Evolutionary conservation across 2,113 vertebrate species (phyloP).

Genomic region (Motacilla tschutschensis): DNA sequence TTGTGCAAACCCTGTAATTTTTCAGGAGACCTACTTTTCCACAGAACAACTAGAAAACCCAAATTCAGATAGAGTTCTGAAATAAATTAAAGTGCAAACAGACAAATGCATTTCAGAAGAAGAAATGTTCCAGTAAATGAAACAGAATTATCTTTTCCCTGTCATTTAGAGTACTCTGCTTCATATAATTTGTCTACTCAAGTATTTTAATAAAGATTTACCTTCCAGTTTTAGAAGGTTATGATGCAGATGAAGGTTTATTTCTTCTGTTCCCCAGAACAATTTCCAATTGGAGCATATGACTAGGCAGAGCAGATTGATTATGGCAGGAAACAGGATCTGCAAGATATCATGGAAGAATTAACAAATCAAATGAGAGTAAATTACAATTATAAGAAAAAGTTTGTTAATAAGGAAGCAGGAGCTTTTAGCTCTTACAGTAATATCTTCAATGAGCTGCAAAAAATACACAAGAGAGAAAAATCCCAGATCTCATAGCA

Average conservation of each 20-base stretch:
- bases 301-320: not conserved
- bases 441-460: not conserved
- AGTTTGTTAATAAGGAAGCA: slow-evolving; percentile 3
- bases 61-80: not conserved
- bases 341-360: slow-evolving; percentile 13
- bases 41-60: not conserved
- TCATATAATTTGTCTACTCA: not conserved
- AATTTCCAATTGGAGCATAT: not conserved
- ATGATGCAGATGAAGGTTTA: not conserved
- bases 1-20: not conserved
- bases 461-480: slow-evolving; percentile 15
- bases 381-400: not conserved
- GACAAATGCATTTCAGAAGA: not conserved
- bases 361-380: slow-evolving; percentile 9
- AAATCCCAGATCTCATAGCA: not conserved
- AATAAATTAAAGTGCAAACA: not conserved
- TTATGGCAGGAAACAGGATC: not conserved
- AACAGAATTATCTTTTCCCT: not conserved
- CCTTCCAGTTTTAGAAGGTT: not conserved
- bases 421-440: not conserved
- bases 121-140: not conserved
- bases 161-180: not conserved
- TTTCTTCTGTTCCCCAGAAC: not conserved
- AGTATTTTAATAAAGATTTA: not conserved
- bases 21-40: not conserved